These are phyloP conservation scores for Tetranychus truncatus DNA, from an alignment of 2,888 invertebrate species.

Conservation along the genomic window DNA sequence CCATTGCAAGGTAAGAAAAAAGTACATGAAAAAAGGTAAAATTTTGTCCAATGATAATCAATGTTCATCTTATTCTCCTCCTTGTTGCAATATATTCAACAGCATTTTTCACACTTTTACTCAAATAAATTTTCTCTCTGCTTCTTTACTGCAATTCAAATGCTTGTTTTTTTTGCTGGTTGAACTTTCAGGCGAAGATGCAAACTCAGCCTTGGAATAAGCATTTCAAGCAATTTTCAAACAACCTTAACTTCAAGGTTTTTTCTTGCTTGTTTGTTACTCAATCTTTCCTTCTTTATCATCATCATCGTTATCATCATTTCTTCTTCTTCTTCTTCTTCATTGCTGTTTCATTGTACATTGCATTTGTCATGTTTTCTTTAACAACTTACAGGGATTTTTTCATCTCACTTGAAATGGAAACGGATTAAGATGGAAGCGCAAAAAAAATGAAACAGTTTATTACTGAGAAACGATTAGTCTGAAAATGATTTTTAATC, in stretches of 20 bases:
- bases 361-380: slow-evolving; percentile 1
- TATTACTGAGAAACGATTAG: background rate
- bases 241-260: background rate
- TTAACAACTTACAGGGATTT: background rate
- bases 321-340: background rate
- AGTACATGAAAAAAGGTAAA: too few relatives aligned
- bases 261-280: background rate
- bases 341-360: background rate
- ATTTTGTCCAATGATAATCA: too few relatives aligned
- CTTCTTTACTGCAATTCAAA: too few relatives aligned
- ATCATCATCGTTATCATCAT: background rate
- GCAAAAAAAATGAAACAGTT: background rate
- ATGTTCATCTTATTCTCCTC: too few relatives aligned
- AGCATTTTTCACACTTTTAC: too few relatives aligned
- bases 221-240: background rate
- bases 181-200: background rate
- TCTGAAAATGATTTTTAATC: background rate
- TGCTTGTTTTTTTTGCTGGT: too few relatives aligned
- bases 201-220: slow-evolving; percentile 2
- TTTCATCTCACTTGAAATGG: background rate
- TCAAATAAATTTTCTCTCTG: too few relatives aligned
- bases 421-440: slow-evolving; percentile 1
- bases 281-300: background rate
- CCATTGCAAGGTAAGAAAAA: too few relatives aligned
- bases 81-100: too few relatives aligned